Conservation (phyloP, 1,140 invertebrate species). For the Euwallacea similis region DNA sequence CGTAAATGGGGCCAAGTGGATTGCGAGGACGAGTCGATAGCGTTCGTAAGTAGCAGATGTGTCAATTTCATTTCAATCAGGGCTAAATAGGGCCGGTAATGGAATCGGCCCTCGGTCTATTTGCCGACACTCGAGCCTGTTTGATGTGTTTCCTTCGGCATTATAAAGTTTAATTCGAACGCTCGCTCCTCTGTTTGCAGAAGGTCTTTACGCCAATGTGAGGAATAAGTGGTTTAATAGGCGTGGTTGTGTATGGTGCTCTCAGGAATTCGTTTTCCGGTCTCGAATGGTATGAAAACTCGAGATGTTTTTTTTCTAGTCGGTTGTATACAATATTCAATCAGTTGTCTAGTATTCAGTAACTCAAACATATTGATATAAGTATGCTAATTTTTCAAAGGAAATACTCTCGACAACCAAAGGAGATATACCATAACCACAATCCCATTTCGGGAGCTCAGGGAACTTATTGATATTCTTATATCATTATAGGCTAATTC, state of each 20-base stretch:
- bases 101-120: slow-evolving; percentile 55
- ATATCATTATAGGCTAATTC: too few relatives aligned
- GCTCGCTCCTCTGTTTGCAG: slow-evolving; percentile 12
- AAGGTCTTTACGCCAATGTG: slow-evolving; percentile 24
- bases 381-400: too few relatives aligned
- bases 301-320: too few relatives aligned
- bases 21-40: slow-evolving; percentile 13
- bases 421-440: too few relatives aligned
- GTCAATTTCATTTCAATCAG: slow-evolving; percentile 56
- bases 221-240: slow-evolving; percentile 29
- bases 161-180: slow-evolving; percentile 30
- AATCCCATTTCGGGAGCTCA: too few relatives aligned
- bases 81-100: slow-evolving; percentile 54
- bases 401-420: too few relatives aligned
- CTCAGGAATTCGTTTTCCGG: neutral
- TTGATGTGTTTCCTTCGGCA: slow-evolving; percentile 32
- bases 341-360: too few relatives aligned
- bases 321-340: neutral
- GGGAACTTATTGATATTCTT: too few relatives aligned
- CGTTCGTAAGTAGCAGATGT: slow-evolving; percentile 54
- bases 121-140: slow-evolving; percentile 51
- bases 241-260: slow-evolving; percentile 2
- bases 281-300: too few relatives aligned
- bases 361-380: too few relatives aligned
- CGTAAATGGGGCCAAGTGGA: slow-evolving; percentile 19